Evolutionary conservation across 2,888 invertebrate species (phyloP), one percentile per base, ranked within the genome.

Genomic region (Drosophila pseudotalamancana): DNA sequence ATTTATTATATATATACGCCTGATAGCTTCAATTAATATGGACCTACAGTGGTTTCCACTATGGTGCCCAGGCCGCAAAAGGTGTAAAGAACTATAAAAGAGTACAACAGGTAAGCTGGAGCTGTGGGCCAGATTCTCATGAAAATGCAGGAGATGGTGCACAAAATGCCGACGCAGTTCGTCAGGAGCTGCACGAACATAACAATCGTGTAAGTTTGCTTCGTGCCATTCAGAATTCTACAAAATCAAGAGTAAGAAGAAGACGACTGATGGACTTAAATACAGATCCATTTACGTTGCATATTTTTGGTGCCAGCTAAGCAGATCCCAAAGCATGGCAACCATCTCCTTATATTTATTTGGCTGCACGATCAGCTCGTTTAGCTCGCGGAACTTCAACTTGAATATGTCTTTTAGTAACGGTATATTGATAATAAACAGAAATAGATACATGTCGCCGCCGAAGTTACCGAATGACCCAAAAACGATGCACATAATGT

Each of bases 31-130:
- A 1, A 11, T 4, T 3, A 19, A 12, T 23, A 0, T 18, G 4
- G 3, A 8, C 63, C 51, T 21, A 88, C 88, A 23, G 89, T 73
- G 25, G 43, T 63, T 39, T 86, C 78, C 3, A 88, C 80, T 2
- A 84, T 19, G n/a, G 87, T 82, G 3, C 88, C 88, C 2, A 88
- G 59, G 0, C 72, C 76, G 57, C 88, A 89, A 35, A 70, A 89
- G 0, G 79, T 48, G 12, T 89, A 89, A 0, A 88, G 71, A 1
- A 72, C 29, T 2, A 64, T 48, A 4, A 71, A 45, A 0, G 64
- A 56, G 35, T 73, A 86, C 1, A 66, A 0, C 16, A 87, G 25
- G 23, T 77, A 89, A 0, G 62, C 25, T 6, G 68, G 69, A 8
- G 84, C 88, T 19, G 77, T 78, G 0, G 88, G 86, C 88, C 89